phyloP scores from a whole-genome alignment of 2,113 vertebrate species.

The Thryonomys swinderianus region DNA sequence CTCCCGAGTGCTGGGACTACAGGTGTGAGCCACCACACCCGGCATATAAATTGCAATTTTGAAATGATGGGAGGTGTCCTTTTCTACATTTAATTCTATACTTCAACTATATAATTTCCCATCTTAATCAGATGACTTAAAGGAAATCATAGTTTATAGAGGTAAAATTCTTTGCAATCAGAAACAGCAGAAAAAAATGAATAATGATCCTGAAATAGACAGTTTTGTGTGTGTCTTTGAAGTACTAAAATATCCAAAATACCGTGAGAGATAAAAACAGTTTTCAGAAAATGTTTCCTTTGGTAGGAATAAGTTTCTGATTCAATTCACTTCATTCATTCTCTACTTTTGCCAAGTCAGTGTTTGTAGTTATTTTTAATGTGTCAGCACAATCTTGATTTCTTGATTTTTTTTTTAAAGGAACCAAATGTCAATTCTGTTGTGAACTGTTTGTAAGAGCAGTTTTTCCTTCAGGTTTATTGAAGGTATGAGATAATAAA shows the following conservation, averaged over 20 bases:
- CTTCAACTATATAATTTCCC: neutral
- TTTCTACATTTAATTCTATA: neutral
- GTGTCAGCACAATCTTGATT: slow-evolving; percentile 5
- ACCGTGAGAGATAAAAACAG: neutral
- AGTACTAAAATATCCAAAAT: neutral
- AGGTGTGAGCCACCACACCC: too few relatives aligned
- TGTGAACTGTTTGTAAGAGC: slow-evolving; percentile 65
- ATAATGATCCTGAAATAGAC: neutral
- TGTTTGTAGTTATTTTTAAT: neutral
- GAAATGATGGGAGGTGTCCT: neutral
- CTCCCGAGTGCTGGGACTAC: too few relatives aligned
- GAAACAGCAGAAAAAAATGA: neutral
- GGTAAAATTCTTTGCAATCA: neutral
- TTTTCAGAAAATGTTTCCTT: slow-evolving; percentile 4
- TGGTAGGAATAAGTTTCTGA: neutral
- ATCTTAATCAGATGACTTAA: neutral
- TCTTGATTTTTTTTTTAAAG: slow-evolving; percentile 52
- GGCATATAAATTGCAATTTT: too few relatives aligned
- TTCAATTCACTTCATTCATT: neutral
- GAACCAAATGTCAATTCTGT: slow-evolving; percentile 55
- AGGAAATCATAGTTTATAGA: slow-evolving; percentile 17
- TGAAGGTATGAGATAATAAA: slow-evolving; percentile 22
- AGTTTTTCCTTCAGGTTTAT: slow-evolving; percentile 59
- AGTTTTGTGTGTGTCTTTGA: neutral
- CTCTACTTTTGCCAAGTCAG: slow-evolving; percentile 1